Conservation (phyloP, 2,113 vertebrate species). For the Upupa epops region DNA sequence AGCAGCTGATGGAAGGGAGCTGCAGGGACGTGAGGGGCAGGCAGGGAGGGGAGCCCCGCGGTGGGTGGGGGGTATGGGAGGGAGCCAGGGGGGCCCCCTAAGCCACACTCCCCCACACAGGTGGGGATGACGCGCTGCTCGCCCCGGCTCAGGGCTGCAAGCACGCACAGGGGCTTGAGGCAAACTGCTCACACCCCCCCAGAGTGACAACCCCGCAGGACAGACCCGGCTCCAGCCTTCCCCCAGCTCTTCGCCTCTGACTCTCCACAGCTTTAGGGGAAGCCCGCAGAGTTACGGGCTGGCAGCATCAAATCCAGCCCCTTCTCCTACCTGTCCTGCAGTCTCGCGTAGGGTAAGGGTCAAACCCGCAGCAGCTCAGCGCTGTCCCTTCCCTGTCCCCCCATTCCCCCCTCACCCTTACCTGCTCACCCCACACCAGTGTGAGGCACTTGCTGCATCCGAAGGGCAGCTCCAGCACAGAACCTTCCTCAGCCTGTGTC, state of each 20-base stretch:
- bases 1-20: background rate
- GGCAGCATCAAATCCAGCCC: background rate
- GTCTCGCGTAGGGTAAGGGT: rapidly evolving
- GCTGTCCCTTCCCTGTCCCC: background rate
- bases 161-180: rapidly evolving
- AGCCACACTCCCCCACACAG: rapidly evolving
- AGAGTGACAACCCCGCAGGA: rapidly evolving
- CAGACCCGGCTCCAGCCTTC: background rate
- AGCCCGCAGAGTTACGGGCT: background rate
- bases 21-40: background rate
- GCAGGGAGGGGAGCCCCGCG: background rate
- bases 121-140: background rate
- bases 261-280: background rate
- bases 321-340: background rate
- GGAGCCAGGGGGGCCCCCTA: background rate
- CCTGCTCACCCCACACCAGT: background rate
- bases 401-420: background rate
- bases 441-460: background rate
- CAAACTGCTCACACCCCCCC: background rate
- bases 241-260: background rate
- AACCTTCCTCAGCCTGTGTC: slow-evolving; percentile 16
- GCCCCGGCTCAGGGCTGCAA: background rate
- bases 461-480: background rate
- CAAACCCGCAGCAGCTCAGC: background rate
- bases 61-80: background rate